Percentiles rank a stretch among this genome's conserved stretches.
These are phyloP conservation scores for Melanotaenia trifasciata DNA, from an alignment of 2,797 vertebrate species.

Conservation along the genomic window DNA sequence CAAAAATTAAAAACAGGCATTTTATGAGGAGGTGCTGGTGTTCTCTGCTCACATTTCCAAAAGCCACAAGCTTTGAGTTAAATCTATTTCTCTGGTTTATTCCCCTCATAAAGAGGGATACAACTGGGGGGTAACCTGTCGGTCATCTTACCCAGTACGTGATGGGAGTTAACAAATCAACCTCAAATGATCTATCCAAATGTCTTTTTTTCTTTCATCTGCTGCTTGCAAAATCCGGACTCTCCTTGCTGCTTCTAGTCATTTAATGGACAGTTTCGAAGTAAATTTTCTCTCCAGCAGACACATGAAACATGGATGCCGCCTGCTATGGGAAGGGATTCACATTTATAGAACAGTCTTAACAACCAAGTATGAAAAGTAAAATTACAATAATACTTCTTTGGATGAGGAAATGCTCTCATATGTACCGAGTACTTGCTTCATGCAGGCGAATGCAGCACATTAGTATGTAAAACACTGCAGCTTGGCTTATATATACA, in stretches of 20 bases:
- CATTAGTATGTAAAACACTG: not conserved
- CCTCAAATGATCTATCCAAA: not conserved
- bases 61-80: slow-evolving; percentile 55
- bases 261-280: not conserved
- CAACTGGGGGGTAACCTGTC: slow-evolving; percentile 8
- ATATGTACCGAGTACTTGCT: not conserved
- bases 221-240: not conserved
- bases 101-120: slow-evolving; percentile 14
- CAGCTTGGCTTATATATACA: not conserved
- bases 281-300: not conserved
- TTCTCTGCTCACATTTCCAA: slow-evolving; percentile 61
- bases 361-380: not conserved
- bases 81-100: slow-evolving; percentile 36
- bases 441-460: not conserved
- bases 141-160: slow-evolving; percentile 19
- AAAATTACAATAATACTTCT: not conserved
- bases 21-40: slow-evolving; percentile 63
- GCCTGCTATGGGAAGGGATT: not conserved
- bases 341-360: not conserved
- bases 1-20: slow-evolving; percentile 68
- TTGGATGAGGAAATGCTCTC: not conserved
- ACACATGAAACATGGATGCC: not conserved
- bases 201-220: not conserved
- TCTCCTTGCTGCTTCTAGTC: not conserved
- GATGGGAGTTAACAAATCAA: not conserved